These are phyloP conservation scores for Brachyalestes nurse DNA, from an alignment of 2,797 vertebrate species.

Conservation along the genomic window DNA sequence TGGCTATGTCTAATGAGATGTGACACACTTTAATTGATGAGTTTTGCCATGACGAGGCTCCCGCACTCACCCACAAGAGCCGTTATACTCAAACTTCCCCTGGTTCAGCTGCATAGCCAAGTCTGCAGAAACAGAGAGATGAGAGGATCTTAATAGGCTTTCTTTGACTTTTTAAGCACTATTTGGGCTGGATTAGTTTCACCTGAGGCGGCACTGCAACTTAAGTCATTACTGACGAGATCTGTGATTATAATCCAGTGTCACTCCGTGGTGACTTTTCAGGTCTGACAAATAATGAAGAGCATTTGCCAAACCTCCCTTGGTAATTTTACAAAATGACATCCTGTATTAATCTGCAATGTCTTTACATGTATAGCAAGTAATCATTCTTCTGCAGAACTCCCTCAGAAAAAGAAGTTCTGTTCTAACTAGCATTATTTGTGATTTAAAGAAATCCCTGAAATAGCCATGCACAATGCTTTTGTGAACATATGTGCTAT, in stretches of 20 bases:
- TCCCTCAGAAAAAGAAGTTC: not conserved
- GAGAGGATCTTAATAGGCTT: slow-evolving; percentile 17
- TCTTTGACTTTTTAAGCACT: not conserved
- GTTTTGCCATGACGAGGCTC: slow-evolving; percentile 49
- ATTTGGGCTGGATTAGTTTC: not conserved
- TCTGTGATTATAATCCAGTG: not conserved
- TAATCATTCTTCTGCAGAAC: not conserved
- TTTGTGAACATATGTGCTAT: too few species aligned
- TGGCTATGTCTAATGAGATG: slow-evolving; percentile 78
- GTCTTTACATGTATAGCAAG: not conserved
- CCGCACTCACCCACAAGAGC: slow-evolving; percentile 94
- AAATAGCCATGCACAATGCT: too few species aligned
- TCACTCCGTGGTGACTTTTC: not conserved
- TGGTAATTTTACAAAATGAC: not conserved
- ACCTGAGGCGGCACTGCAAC: not conserved
- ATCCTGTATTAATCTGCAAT: too few species aligned
- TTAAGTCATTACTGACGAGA: not conserved
- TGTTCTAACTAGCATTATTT: not conserved
- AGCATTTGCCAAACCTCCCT: too few species aligned
- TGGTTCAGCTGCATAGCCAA: slow-evolving; percentile 99
- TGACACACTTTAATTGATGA: slow-evolving; percentile 79
- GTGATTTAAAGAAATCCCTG: not conserved
- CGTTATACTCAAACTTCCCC: slow-evolving; percentile 99
- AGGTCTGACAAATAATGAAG: not conserved
- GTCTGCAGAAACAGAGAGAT: slow-evolving; percentile 82